These are phyloP conservation scores for Centruroides vittatus DNA, from an alignment of 1,140 invertebrate genomes.

Conservation along the genomic window DNA sequence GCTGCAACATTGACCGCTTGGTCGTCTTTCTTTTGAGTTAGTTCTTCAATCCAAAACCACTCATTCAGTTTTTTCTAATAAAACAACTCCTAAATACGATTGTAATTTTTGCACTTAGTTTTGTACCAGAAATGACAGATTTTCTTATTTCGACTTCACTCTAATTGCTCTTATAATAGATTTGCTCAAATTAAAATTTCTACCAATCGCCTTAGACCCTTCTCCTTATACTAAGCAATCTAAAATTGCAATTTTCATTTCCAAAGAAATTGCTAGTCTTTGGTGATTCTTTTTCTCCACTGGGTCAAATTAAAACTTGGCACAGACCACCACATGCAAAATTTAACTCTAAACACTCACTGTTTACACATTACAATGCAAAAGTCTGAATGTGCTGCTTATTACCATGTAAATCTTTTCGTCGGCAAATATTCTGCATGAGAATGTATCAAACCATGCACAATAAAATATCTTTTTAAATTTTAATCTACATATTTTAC, in stretches of 20 bases:
- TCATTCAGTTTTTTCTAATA: constrained; percentile 8
- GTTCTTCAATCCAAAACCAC: constrained; percentile 10
- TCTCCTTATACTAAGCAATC: constrained; percentile 1
- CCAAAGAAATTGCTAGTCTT: constrained; percentile 2
- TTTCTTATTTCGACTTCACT: constrained; percentile 4
- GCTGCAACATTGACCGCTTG: too few species aligned
- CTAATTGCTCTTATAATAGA: constrained; percentile 6
- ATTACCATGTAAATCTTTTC: too few species aligned
- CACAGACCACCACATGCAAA: too few species aligned
- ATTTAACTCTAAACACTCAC: too few species aligned
- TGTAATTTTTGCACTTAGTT: not conserved
- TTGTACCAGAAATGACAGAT: constrained; percentile 5
- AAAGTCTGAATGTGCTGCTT: too few species aligned
- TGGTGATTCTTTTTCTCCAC: constrained; percentile 3
- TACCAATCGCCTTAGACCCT: constrained; percentile 7
- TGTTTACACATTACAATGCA: too few species aligned
- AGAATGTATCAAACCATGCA: too few species aligned
- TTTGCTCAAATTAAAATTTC: constrained; percentile 6
- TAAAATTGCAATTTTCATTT: constrained; percentile 3
- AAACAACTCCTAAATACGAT: constrained; percentile 4
- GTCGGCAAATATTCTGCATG: too few species aligned
- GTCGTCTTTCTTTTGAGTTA: constrained; percentile 2
- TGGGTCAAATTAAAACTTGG: too few species aligned
- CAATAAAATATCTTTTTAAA: too few species aligned
- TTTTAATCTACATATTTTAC: too few species aligned